Conservation (phyloP, 2,797 vertebrate species). For the Diplodus sargus region DNA sequence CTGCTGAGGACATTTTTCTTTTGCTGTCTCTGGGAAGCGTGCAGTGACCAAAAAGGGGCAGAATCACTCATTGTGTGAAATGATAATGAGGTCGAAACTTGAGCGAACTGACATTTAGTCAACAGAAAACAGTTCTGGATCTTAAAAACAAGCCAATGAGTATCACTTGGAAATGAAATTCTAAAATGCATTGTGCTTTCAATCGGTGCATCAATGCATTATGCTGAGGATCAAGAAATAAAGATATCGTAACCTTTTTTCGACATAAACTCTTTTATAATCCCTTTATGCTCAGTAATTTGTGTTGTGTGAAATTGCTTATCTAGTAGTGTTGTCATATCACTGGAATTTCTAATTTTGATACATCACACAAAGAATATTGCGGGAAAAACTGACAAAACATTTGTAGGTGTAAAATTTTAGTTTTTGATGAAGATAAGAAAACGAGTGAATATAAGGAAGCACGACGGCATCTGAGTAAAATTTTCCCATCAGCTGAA, state of each 20-base stretch:
- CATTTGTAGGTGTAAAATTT: no score
- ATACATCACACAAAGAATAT: no score
- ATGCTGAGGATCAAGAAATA: background rate
- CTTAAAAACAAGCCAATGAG: background rate
- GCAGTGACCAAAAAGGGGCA: background rate
- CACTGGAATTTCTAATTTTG: no score
- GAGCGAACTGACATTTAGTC: background rate
- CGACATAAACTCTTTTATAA: background rate
- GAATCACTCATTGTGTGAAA: background rate
- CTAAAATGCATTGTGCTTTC: background rate
- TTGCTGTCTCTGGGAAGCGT: background rate
- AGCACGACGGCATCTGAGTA: no score
- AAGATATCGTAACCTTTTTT: background rate
- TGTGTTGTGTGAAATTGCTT: background rate
- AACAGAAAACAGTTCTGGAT: background rate
- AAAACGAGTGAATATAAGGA: no score
- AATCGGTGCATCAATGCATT: background rate
- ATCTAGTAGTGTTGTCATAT: no score
- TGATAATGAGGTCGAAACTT: background rate
- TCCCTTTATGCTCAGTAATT: background rate
- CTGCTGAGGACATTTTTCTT: background rate
- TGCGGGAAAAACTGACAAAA: no score
- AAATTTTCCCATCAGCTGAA: no score
- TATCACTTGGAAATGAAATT: background rate
- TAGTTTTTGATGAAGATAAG: no score